Conservation (phyloP, 1,140 invertebrate species). For the Gryon sp. region DNA sequence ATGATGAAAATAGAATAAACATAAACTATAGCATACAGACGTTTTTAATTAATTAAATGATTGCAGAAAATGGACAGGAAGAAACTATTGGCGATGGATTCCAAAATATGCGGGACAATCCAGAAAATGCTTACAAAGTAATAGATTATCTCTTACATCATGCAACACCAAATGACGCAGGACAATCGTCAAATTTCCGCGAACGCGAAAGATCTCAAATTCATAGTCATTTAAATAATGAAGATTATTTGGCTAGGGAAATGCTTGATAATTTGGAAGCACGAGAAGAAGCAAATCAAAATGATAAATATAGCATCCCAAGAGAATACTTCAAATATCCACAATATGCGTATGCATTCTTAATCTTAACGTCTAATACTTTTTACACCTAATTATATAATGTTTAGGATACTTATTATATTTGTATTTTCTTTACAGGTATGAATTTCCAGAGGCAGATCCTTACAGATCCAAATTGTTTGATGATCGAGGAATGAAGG, state of each 20-base stretch:
- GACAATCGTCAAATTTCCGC: constrained; percentile 68
- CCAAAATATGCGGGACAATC: constrained; percentile 69
- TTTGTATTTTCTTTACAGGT: constrained; percentile 13
- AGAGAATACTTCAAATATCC: constrained; percentile 3
- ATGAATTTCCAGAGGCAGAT: constrained; percentile 42
- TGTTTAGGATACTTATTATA: background rate
- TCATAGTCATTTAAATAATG: constrained; percentile 6
- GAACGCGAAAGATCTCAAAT: constrained; percentile 62
- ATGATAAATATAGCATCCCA: constrained; percentile 17
- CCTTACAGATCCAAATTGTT: constrained; percentile 8
- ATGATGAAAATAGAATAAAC: no score
- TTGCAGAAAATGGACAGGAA: constrained; percentile 70
- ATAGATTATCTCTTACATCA: no score
- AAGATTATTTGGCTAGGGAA: no score
- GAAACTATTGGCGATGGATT: constrained; percentile 73
- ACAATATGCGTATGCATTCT: constrained; percentile 33
- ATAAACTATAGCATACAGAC: no score
- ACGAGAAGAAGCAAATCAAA: constrained; percentile 3
- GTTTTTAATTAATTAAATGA: constrained; percentile 6
- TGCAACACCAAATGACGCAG: no score
- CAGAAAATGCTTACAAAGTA: constrained; percentile 65
- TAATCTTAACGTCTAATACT: background rate
- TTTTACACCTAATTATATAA: background rate
- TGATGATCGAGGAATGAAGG: constrained; percentile 16
- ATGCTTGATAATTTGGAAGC: no score